Base-by-base conservation (phyloP, 2,797 vertebrate genomes). In the Falco novaeseelandiae region DNA sequence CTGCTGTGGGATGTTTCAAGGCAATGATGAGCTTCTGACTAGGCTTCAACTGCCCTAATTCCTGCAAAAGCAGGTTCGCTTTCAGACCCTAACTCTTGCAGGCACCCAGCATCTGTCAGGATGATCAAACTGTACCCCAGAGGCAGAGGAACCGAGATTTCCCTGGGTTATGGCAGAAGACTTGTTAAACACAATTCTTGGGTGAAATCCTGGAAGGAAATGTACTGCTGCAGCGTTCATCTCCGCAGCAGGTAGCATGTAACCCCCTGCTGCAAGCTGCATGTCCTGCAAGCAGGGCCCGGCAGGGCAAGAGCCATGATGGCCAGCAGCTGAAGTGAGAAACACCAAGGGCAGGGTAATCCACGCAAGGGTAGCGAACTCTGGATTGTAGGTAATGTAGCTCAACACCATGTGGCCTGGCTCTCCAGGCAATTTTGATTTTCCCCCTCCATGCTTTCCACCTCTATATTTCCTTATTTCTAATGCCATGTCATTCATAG, bases 241-340 rank as follows among this genome's bases (percentile, higher is more conserved):
- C 54, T 62, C 48, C 49, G 15, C 30, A 77, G 29, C 54, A 85
- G 38, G n/a, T 30, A 67, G n/a, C n/a, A 14, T 5, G 2, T 16
- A 70, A 51, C 6, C 12, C 29, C 1, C 9, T 0, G 0, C 6
- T 51, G 10, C 52, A 67, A 82, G 36, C 57, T 38, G 72, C 58
- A 59, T 1, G 0, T 30, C 25, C 61, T 1, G 0, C 34, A 42
- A 0, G 22, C 29, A 42, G 54, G 20, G 10, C 15, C 0, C 2
- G 19, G 46, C 26, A 55, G 46, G 48, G 21, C 30, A 44, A 23
- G 17, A 79, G 30, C 21, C 27, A 25, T 2, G 1, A 57, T 79
- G 14, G 13, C 19, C 46, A 55, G 16, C 14, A 26, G n/a, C 11
- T 55, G 36, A 83, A 11, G 5, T n/a, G 26, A 62, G 34, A 61